phyloP scores from a whole-genome alignment of 2,113 vertebrate species.

The Acrocephalus arundinaceus region DNA sequence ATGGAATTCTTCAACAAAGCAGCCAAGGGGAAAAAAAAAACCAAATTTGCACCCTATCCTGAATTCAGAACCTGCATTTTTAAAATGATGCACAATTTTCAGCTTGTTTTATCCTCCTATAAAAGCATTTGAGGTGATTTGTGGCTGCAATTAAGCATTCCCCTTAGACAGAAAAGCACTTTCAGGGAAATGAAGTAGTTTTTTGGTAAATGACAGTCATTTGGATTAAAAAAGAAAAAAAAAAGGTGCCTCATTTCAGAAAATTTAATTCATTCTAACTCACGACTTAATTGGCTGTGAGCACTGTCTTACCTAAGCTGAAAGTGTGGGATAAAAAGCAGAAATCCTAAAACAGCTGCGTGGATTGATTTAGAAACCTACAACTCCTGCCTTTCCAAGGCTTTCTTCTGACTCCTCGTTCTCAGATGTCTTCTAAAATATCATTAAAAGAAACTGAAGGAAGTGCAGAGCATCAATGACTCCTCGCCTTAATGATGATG shows the following conservation, averaged over 20 bases:
- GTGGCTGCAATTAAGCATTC: constrained; percentile 68
- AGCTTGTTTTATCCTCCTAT: constrained; percentile 46
- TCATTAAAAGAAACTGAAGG: not conserved
- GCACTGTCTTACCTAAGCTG: constrained; percentile 20
- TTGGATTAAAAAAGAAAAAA: constrained; percentile 33
- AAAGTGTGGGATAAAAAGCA: not conserved
- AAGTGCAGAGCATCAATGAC: not conserved
- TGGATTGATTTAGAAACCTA: constrained; percentile 12
- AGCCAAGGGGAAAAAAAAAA: not conserved
- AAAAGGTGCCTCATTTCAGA: constrained; percentile 22
- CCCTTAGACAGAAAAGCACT: constrained; percentile 71
- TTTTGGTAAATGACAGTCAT: constrained; percentile 65
- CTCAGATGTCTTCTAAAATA: not conserved
- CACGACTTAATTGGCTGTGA: constrained; percentile 45
- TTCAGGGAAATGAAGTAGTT: constrained; percentile 67
- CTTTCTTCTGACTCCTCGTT: not conserved
- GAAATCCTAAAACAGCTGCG: not conserved
- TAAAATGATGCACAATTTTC: constrained; percentile 46
- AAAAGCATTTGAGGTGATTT: constrained; percentile 67
- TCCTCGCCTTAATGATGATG: constrained; percentile 16
- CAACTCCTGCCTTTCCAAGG: not conserved
- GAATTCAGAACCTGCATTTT: constrained; percentile 38
- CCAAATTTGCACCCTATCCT: not conserved
- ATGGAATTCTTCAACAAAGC: not conserved
- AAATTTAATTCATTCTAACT: constrained; percentile 63